phyloP scores from a whole-genome alignment of 2,113 vertebrate genomes.

The Rhea pennata region DNA sequence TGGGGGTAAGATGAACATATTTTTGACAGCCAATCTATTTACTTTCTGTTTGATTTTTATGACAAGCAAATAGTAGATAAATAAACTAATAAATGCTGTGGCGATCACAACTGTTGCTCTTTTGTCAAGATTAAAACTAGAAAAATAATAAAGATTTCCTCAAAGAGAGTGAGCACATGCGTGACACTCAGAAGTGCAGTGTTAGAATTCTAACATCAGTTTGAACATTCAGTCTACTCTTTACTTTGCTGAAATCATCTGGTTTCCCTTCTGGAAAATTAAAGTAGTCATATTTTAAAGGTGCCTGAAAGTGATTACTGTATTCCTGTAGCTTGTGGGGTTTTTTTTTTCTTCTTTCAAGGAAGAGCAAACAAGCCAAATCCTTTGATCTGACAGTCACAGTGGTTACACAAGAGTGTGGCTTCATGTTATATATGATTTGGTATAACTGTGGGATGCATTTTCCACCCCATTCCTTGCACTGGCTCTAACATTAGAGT shows the following conservation, averaged over 20 bases:
- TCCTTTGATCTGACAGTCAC: neutral
- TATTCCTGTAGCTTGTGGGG: neutral
- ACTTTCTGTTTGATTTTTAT: slow-evolving; percentile 1
- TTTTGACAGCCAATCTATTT: slow-evolving; percentile 29
- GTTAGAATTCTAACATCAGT: accelerated
- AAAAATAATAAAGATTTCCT: neutral
- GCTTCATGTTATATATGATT: neutral
- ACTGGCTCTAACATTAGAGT: accelerated
- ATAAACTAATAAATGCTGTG: neutral
- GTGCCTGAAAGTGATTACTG: neutral
- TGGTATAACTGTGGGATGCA: neutral
- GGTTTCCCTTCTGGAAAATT: neutral
- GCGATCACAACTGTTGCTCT: neutral
- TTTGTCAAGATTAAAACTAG: neutral
- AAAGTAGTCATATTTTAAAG: neutral
- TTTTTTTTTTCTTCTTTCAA: neutral
- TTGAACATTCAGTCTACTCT: neutral
- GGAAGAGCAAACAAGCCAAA: neutral
- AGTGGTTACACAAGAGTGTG: neutral
- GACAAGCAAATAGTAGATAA: neutral
- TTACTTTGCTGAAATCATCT: neutral
- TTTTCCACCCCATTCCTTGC: neutral
- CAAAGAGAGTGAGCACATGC: accelerated
- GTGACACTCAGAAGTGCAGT: accelerated
- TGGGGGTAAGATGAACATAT: neutral